Conservation (phyloP, 2,113 vertebrate species). For the Crocuta crocuta region DNA sequence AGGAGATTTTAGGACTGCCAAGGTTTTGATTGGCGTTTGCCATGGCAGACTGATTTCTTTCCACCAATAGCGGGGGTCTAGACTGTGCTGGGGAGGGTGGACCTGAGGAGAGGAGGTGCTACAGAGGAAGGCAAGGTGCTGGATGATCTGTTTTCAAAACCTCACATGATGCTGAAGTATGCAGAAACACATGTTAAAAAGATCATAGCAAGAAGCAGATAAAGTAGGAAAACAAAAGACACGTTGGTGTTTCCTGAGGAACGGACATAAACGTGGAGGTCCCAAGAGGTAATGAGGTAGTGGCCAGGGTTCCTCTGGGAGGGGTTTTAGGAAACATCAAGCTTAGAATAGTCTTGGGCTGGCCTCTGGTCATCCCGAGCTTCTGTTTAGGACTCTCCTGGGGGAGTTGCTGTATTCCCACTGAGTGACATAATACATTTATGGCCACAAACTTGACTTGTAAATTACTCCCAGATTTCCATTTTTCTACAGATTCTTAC, state of each 20-base stretch:
- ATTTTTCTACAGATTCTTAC: not conserved
- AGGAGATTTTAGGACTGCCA: not conserved
- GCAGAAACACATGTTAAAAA: not conserved
- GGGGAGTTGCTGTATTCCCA: not conserved
- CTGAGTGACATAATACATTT: not conserved
- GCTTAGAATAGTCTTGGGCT: constrained; percentile 40
- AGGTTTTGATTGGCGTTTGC: not conserved
- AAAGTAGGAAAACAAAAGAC: not conserved
- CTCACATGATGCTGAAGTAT: not conserved
- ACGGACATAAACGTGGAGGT: not conserved
- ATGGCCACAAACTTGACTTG: not conserved
- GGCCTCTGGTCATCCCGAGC: not conserved
- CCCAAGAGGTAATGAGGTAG: not conserved
- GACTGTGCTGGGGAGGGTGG: fast-evolving
- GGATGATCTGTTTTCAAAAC: not conserved
- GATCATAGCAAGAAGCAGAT: not conserved
- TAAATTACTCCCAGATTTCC: not conserved
- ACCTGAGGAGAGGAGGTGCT: not conserved
- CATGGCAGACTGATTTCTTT: not conserved
- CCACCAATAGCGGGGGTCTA: not conserved
- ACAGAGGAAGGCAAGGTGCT: not conserved
- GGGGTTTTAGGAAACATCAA: not conserved
- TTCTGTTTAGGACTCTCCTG: constrained; percentile 8
- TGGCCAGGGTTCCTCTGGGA: not conserved
- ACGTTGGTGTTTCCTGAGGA: constrained; percentile 1